Evolutionary conservation across 2,113 vertebrate species (phyloP).

Genomic region (Triplophysa rosa): DNA sequence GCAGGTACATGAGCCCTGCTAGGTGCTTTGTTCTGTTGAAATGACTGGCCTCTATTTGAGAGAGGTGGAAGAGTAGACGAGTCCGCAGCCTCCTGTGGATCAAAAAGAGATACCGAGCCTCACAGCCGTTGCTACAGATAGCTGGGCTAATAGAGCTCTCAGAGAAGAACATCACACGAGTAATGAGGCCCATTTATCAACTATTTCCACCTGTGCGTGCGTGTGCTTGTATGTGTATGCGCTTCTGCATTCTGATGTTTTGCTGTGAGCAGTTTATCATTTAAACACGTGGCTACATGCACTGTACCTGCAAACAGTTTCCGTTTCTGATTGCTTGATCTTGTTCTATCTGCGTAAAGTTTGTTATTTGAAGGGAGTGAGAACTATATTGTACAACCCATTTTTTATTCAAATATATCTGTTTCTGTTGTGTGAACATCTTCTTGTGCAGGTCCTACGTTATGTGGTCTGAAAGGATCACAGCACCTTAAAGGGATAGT

Average conservation of each 20-base stretch:
- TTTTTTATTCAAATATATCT: too few species aligned
- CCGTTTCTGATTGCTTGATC: background rate
- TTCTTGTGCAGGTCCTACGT: background rate
- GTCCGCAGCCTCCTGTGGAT: constrained; percentile 64
- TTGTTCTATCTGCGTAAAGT: background rate
- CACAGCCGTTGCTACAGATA: constrained; percentile 69
- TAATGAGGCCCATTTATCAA: constrained; percentile 76
- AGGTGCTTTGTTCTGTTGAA: constrained; percentile 50
- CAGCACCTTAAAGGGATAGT: too few species aligned
- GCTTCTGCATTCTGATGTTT: background rate
- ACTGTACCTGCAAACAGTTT: background rate
- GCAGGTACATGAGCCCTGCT: background rate
- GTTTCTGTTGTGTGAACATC: too few species aligned
- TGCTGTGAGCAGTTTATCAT: background rate
- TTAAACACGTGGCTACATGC: background rate
- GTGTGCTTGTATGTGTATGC: constrained; percentile 1
- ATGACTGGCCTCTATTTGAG: constrained; percentile 62
- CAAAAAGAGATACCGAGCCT: constrained; percentile 67
- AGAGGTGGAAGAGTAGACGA: constrained; percentile 50
- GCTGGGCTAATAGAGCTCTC: constrained; percentile 70
- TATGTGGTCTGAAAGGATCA: background rate
- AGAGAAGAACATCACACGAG: constrained; percentile 64
- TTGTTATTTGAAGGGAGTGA: background rate
- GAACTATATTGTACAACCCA: background rate
- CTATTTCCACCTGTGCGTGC: constrained; percentile 64